Evolutionary conservation across 1,140 invertebrate species (phyloP).

Genomic region (Hypsibius dujardini): DNA sequence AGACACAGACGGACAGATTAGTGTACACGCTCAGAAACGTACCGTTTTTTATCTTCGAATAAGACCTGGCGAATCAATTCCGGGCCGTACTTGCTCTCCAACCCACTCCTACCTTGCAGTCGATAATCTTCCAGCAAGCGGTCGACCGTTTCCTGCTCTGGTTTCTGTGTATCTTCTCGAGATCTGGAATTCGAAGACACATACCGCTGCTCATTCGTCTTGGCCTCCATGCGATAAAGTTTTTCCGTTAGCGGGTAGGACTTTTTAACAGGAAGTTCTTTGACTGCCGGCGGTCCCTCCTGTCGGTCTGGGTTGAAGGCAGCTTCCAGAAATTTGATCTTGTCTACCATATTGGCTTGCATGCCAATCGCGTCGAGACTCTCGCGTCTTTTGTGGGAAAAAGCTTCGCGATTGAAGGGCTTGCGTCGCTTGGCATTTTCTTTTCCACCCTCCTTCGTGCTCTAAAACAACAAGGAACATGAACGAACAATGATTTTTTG

Average conservation of each 20-base stretch:
- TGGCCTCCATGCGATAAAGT: not conserved
- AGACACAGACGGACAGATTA: too few species aligned
- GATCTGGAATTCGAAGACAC: too few species aligned
- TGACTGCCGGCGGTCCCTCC: not conserved
- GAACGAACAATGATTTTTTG: not conserved
- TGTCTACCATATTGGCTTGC: conserved; percentile 2
- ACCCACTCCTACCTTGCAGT: too few species aligned
- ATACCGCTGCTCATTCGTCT: not conserved
- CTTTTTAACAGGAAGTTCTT: too few species aligned
- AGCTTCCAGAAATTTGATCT: conserved; percentile 15
- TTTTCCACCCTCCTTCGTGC: conserved; percentile 4
- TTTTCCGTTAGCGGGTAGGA: not conserved
- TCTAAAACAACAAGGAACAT: not conserved
- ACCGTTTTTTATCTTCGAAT: not conserved
- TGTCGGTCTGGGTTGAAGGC: not conserved
- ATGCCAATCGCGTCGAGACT: not conserved
- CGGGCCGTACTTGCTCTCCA: not conserved
- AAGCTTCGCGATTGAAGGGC: not conserved
- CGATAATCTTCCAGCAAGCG: too few species aligned
- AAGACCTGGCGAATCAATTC: not conserved
- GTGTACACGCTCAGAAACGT: too few species aligned
- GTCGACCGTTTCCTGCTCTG: too few species aligned
- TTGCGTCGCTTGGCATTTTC: not conserved
- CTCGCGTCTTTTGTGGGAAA: not conserved
- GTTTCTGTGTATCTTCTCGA: too few species aligned